Evolutionary conservation across 1,140 invertebrate genomes (phyloP), one percentile per base, ranked within the genome.

Genomic region (Belonocnema kinseyi): DNA sequence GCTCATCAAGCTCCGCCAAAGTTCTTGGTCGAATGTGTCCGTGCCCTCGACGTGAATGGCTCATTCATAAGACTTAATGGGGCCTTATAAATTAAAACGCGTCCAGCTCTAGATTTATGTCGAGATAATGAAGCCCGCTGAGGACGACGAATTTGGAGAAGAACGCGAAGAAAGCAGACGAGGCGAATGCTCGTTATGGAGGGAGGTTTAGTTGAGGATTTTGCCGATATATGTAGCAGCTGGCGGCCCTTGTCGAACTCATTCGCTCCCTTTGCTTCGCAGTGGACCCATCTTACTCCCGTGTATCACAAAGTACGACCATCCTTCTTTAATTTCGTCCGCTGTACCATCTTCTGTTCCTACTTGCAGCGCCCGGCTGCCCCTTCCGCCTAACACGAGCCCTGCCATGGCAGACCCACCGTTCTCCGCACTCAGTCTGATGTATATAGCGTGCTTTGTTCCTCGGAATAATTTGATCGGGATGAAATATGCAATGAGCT

Each of bases 381-480:
- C 58, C 50, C 51, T 19, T 46, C 66, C 46, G n/a, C 72, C 33
- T 50, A 46, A 46, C 54, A 21, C 50, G 21, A n/a, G 14, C 54
- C 26, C 52, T 33, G 3, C 61, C 26, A 40, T 14, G n/a, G 53
- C 75, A 74, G 71, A 26, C 50, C 52, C 12, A 58, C 17, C 56
- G 19, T 77, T 51, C 73, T 66, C 46, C 66, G 61, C 76, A 82
- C 78, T 82, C 75, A 26, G 58, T 72, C 66, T 73, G 73, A 82
- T 78, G 79, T 75, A 74, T 71, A 71, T 76, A 76, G 75, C 80
- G 77, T 82, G 84, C 85, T 85, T 84, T 84, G 80, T 83, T 85
- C 80, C 77, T 61, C 73, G 83, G 82, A 85, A 85, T 84, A 85
- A 85, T 87, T 86, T 86, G 82, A 83, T 85, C 79, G 83, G 84